Conservation (phyloP, 1,140 invertebrate species). For the Papilio polyxenes region DNA sequence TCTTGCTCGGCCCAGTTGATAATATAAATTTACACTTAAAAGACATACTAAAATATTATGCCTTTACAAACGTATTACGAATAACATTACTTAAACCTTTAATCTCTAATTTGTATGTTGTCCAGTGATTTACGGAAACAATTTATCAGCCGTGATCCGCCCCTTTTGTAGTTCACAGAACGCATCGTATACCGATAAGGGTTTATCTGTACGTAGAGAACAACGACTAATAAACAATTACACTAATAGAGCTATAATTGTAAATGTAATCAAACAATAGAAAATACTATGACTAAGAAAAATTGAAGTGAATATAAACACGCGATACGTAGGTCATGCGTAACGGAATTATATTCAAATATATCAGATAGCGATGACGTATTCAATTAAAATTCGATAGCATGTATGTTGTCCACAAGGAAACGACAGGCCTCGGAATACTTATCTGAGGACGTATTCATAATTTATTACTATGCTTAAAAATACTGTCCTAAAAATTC, state of each 20-base stretch:
- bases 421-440: neutral
- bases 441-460: constrained; percentile 22
- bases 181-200: constrained; percentile 21
- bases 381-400: constrained; percentile 14
- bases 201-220: constrained; percentile 15
- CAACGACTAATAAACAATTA: constrained; percentile 15
- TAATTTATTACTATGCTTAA: neutral
- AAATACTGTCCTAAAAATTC: neutral
- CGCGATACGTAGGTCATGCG: neutral
- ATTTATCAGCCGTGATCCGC: constrained; percentile 17
- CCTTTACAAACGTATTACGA: neutral
- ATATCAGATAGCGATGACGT: constrained; percentile 7
- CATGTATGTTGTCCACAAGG: constrained; percentile 13
- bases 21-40: neutral
- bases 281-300: constrained; percentile 17
- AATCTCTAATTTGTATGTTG: neutral
- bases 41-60: neutral
- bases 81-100: neutral
- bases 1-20: neutral
- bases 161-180: constrained; percentile 22
- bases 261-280: constrained; percentile 23
- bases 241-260: neutral
- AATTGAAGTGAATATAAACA: neutral
- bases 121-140: neutral
- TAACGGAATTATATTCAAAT: constrained; percentile 17